Evolutionary conservation across 2,888 invertebrate species (phyloP).

Genomic region (Nematopogon swammerdamellus): DNA sequence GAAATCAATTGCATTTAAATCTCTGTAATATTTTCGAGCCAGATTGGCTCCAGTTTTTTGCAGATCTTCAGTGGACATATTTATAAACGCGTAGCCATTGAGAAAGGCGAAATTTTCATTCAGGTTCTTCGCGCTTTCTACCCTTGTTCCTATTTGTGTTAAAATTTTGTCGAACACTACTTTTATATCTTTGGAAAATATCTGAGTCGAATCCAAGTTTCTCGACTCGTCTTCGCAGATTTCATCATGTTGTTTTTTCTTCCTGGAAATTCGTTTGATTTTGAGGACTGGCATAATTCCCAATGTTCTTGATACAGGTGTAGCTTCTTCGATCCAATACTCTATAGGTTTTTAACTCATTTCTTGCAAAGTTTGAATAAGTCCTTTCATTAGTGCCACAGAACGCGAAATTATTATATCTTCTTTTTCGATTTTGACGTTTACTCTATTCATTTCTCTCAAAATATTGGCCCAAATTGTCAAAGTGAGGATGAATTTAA

Average conservation of each 20-base stretch:
- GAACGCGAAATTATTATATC: too few species aligned
- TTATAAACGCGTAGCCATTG: neutral
- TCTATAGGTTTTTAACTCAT: neutral
- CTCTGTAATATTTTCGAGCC: slow-evolving; percentile 1
- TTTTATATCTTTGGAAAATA: slow-evolving; percentile 1
- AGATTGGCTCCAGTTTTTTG: neutral
- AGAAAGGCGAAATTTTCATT: slow-evolving; percentile 1
- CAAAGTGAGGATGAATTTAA: too few species aligned
- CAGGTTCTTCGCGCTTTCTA: slow-evolving; percentile 1
- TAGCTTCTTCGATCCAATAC: slow-evolving; percentile 1
- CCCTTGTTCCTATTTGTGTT: neutral
- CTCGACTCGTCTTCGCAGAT: neutral
- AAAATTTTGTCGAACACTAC: slow-evolving; percentile 1
- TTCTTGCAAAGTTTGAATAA: too few species aligned
- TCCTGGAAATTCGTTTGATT: neutral
- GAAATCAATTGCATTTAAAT: neutral
- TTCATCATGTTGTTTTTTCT: neutral
- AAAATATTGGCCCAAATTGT: too few species aligned
- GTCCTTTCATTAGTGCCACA: too few species aligned
- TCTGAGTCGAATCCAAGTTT: neutral
- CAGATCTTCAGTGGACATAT: neutral
- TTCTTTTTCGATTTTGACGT: too few species aligned
- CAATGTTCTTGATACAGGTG: neutral
- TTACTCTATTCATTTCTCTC: too few species aligned
- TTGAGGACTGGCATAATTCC: neutral